phyloP scores from a whole-genome alignment of 2,888 invertebrate genomes.

The Drosophila gaucha region DNA sequence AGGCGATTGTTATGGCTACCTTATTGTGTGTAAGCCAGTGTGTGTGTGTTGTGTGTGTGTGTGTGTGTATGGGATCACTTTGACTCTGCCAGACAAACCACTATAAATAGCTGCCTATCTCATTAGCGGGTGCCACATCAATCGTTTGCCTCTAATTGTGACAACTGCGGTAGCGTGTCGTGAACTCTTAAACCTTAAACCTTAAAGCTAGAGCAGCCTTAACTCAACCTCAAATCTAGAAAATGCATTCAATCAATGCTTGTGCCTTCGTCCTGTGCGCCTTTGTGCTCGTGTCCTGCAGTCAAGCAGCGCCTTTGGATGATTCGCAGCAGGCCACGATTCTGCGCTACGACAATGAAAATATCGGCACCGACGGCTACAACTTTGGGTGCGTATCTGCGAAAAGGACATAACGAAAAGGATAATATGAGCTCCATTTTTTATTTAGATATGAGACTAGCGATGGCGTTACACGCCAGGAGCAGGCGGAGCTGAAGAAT shows the following conservation, averaged over 20 bases:
- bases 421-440: not conserved
- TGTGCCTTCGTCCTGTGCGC: constrained; percentile 63
- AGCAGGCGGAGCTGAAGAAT: constrained; percentile 84
- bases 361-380: constrained; percentile 79
- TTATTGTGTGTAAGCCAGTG: constrained; percentile 16
- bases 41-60: constrained; percentile 6
- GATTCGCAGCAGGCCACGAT: constrained; percentile 86
- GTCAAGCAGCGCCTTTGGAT: constrained; percentile 72
- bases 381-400: constrained; percentile 73
- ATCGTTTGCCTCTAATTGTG: constrained; percentile 64
- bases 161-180: constrained; percentile 54
- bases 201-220: not conserved
- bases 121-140: constrained; percentile 60
- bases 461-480: constrained; percentile 84
- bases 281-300: constrained; percentile 59
- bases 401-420: not conserved
- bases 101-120: constrained; percentile 65
- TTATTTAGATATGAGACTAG: constrained; percentile 83
- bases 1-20: constrained; percentile 40
- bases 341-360: constrained; percentile 87
- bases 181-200: constrained; percentile 1
- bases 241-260: constrained; percentile 71
- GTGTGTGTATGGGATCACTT: constrained; percentile 22
- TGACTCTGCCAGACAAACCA: constrained; percentile 22
- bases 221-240: constrained; percentile 9